These are phyloP conservation scores for Oncorhynchus clarkii DNA, from an alignment of 2,113 vertebrate genomes.

Conservation along the genomic window DNA sequence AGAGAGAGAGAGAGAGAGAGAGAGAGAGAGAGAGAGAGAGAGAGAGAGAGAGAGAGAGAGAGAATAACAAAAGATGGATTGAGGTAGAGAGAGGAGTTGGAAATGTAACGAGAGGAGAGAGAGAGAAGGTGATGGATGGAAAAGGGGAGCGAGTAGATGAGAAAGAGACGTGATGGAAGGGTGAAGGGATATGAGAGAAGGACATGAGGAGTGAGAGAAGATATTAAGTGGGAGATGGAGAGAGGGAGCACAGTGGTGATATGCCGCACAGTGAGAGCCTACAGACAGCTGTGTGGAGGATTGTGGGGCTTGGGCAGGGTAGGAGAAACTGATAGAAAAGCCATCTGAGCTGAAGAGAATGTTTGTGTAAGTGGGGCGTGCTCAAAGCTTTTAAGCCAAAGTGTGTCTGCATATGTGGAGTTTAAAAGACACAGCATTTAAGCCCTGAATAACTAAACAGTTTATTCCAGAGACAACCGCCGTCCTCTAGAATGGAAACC, in stretches of 20 bases:
- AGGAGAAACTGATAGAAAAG: constrained; percentile 38
- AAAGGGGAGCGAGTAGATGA: constrained; percentile 6
- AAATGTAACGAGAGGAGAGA: not conserved
- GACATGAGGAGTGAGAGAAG: not conserved
- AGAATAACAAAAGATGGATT: constrained; percentile 1
- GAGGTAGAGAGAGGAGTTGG: not conserved
- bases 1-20: not conserved
- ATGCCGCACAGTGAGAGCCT: constrained; percentile 16
- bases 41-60: not conserved
- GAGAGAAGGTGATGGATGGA: not conserved
- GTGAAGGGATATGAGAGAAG: constrained; percentile 18
- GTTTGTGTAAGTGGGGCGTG: constrained; percentile 38
- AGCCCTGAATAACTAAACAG: constrained; percentile 37
- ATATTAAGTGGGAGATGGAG: not conserved
- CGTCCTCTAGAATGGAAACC: constrained; percentile 48
- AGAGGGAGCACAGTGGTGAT: not conserved
- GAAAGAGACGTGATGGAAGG: not conserved
- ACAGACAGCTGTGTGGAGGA: constrained; percentile 54
- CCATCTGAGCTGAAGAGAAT: constrained; percentile 28
- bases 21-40: constrained; percentile 2
- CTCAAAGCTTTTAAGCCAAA: constrained; percentile 32
- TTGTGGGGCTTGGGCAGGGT: constrained; percentile 33
- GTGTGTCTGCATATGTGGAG: constrained; percentile 5
- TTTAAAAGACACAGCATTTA: constrained; percentile 18
- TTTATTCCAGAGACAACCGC: constrained; percentile 32